Conservation (phyloP, 2,888 invertebrate genomes). For the Trachelus stipa region DNA sequence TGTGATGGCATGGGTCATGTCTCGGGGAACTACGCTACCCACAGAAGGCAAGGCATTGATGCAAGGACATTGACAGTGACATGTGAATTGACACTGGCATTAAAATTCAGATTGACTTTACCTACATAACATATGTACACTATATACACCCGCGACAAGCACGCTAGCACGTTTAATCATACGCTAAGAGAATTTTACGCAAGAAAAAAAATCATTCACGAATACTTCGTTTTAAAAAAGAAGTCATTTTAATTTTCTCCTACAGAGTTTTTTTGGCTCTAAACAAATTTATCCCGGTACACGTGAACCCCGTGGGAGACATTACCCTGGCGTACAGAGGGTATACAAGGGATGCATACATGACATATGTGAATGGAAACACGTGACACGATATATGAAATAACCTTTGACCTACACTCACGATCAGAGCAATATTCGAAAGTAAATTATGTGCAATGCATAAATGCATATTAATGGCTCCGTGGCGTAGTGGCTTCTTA, state of each 20-base stretch:
- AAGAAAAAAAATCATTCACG: background rate
- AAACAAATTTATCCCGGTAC: background rate
- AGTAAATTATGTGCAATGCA: constrained; percentile 8
- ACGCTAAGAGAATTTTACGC: constrained; percentile 1
- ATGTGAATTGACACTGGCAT: constrained; percentile 38
- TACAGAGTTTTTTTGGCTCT: background rate
- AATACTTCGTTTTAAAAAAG: background rate
- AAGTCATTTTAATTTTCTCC: background rate
- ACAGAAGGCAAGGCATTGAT: constrained; percentile 82
- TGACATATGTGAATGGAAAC: background rate
- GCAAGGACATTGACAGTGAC: constrained; percentile 46
- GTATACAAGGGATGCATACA: background rate
- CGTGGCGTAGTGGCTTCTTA: constrained; percentile 55
- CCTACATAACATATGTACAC: background rate
- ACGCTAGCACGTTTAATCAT: constrained; percentile 39
- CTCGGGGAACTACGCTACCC: constrained; percentile 90
- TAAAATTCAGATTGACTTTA: constrained; percentile 12
- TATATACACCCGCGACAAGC: constrained; percentile 35
- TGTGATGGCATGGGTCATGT: constrained; percentile 91
- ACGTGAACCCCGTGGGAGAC: background rate
- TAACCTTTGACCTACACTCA: background rate
- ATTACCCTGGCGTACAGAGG: background rate
- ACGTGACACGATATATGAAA: background rate
- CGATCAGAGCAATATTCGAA: background rate
- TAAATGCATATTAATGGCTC: constrained; percentile 47